Base-by-base conservation (phyloP, 1,140 invertebrate genomes). In the Temnothorax longispinosus region DNA sequence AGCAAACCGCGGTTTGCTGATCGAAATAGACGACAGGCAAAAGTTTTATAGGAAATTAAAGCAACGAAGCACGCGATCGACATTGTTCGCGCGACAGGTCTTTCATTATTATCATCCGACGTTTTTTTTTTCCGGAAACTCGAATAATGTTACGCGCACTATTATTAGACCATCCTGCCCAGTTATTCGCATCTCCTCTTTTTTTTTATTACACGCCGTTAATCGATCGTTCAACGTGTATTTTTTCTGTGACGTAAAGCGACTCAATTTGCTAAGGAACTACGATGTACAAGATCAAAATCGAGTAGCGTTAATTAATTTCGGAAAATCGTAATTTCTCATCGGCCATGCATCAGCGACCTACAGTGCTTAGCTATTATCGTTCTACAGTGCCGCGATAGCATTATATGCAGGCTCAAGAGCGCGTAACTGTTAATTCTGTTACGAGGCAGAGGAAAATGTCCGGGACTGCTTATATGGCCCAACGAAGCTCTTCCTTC, bases 341-440 rank as follows among this genome's bases (percentile, higher is more conserved):
- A n/a, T 60, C 35, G 32, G 50, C 5, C 64, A 32, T 21, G 41
- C 52, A 41, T 65, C 41, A 52, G 58, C 58, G 60, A 75, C n/a
- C 3, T 27, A 2, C 18, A 62, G 18, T 3, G 35, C 44, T 21
- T 41, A n/a, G 60, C 47, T 27, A 21, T 87, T 82, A 87, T 56
- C 67, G 44, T 86, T 81, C 71, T 64, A 82, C 47, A 56, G 64
- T 44, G 44, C 32, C 32, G 58, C 65, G 47, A 58, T 76, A 58
- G 62, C 27, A 78, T 87, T 71, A 47, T n/a, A n/a, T 52, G 27
- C 27, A 52, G 32, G 35, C 64, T 71, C 38, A 38, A 65, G 35
- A 27, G 47, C 21, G 75, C 74, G 77, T 65, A 85, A 85, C 74
- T 85, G 74, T 77, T 85, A 85, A 85, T 85, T 54, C 74, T 35